phyloP scores from a whole-genome alignment of 2,888 invertebrate species.

The Xylophagus ater region DNA sequence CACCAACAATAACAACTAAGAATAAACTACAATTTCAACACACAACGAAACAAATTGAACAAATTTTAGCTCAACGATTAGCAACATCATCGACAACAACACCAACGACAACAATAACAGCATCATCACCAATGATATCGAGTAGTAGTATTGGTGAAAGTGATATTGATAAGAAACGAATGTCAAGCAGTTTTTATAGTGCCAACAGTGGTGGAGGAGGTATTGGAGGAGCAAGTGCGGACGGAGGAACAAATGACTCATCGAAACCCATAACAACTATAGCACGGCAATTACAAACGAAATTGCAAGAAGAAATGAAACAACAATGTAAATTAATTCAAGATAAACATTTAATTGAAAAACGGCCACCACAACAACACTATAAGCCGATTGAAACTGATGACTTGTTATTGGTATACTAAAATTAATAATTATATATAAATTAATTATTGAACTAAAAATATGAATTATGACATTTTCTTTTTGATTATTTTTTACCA shows the following conservation, averaged over 20 bases:
- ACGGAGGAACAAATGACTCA: neutral
- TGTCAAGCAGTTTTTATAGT: conserved; percentile 12
- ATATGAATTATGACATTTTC: neutral
- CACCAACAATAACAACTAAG: conserved; percentile 1
- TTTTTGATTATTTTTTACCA: neutral
- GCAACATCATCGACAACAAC: neutral
- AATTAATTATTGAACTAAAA: neutral
- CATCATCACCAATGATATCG: neutral
- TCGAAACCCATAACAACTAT: conserved; percentile 25
- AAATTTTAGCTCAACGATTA: conserved; percentile 36
- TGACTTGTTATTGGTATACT: conserved; percentile 12
- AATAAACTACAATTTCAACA: conserved; percentile 37
- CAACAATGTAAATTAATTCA: conserved; percentile 42
- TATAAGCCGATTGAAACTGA: conserved; percentile 14
- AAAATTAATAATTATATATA: neutral
- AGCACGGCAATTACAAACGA: conserved; percentile 36
- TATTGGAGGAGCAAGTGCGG: neutral
- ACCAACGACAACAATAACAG: neutral
- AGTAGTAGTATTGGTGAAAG: too few relatives aligned
- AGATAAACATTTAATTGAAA: conserved; percentile 40
- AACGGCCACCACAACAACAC: conserved; percentile 33
- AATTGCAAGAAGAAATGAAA: conserved; percentile 40
- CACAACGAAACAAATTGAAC: conserved; percentile 40
- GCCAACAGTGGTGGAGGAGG: neutral
- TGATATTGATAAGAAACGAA: conserved; percentile 13